Conservation (phyloP, 2,888 invertebrate genomes). For the Hemicrepidius hirtus region DNA sequence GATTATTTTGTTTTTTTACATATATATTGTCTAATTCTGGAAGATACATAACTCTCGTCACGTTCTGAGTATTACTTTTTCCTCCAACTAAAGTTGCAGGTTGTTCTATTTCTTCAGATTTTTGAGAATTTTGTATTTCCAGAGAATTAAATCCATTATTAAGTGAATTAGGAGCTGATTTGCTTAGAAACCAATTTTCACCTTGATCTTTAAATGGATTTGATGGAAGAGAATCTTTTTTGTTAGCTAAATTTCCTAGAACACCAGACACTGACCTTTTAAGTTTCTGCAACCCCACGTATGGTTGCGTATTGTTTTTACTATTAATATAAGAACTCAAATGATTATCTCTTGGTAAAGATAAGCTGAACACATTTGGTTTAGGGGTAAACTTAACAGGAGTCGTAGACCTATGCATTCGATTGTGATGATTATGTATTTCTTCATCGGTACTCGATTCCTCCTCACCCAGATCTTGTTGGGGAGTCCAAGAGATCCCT, state of each 20-base stretch:
- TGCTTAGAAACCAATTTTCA: slow-evolving; percentile 88
- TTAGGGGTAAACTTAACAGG: slow-evolving; percentile 70
- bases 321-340: slow-evolving; percentile 70
- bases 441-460: slow-evolving; percentile 69
- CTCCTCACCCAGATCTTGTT: slow-evolving; percentile 84
- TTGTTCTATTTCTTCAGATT: slow-evolving; percentile 59
- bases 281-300: slow-evolving; percentile 76
- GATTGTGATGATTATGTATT: slow-evolving; percentile 59
- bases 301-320: slow-evolving; percentile 61
- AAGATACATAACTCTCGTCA: slow-evolving; percentile 88
- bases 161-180: slow-evolving; percentile 86
- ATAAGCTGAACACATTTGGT: slow-evolving; percentile 84
- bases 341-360: slow-evolving; percentile 81
- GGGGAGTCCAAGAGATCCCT: slow-evolving; percentile 84
- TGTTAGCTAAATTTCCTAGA: slow-evolving; percentile 60
- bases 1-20: slow-evolving; percentile 44
- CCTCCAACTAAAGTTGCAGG: slow-evolving; percentile 59
- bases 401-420: slow-evolving; percentile 57
- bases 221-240: slow-evolving; percentile 60
- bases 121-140: slow-evolving; percentile 61
- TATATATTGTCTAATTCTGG: slow-evolving; percentile 70
- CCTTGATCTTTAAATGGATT: slow-evolving; percentile 68
- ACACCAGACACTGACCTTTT: slow-evolving; percentile 82
- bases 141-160: slow-evolving; percentile 75
- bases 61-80: slow-evolving; percentile 64